Evolutionary conservation across 2,888 invertebrate species (phyloP), one percentile per base, ranked within the genome.

Genomic region (Deilephila porcellus): DNA sequence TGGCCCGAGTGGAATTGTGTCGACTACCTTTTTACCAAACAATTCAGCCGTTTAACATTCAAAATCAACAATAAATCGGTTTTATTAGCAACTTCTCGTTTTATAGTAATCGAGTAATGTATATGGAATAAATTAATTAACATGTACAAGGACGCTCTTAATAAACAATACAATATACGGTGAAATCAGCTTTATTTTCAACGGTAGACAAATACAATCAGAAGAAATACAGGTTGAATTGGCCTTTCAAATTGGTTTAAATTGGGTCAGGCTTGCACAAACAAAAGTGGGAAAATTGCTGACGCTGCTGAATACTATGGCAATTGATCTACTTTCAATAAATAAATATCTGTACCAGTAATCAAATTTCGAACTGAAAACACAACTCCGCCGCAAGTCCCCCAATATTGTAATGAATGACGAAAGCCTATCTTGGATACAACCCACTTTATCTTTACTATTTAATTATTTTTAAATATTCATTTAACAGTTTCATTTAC

Each of bases 241-340:
- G 91, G 88, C 89, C 86, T 91, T 91, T 91, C 88, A 89, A 91
- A 91, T 91, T 90, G 90, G 83, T 88, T 90, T 86, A 90, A 93
- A 92, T 91, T 90, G 91, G 93, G 91, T 92, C 92, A 88, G 87
- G 85, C 87, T 88, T 89, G 86, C 85, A 88, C 90, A 93, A 93
- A 92, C 90, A 92, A 88, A 88, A 88, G 82, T 87, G 84, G 82
- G 83, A 82, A 86, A 88, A 88, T 86, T 85, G 90, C 89, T 86
- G 86, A 90, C 85, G 85, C 80, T 82, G 78, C 80, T 77, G 82
- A 81, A 84, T 83, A 81, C 81, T 80, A 80, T 82, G 78, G 83
- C 83, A 83, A 86, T 85, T 85, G 87, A 85, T 90, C 83, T 82
- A 81, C 81, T 82, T 84, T 87, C 82, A 85, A 85, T 84, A 79